These are phyloP conservation scores for Felis catus DNA, from an alignment of 2,113 vertebrate species.

Conservation along the genomic window DNA sequence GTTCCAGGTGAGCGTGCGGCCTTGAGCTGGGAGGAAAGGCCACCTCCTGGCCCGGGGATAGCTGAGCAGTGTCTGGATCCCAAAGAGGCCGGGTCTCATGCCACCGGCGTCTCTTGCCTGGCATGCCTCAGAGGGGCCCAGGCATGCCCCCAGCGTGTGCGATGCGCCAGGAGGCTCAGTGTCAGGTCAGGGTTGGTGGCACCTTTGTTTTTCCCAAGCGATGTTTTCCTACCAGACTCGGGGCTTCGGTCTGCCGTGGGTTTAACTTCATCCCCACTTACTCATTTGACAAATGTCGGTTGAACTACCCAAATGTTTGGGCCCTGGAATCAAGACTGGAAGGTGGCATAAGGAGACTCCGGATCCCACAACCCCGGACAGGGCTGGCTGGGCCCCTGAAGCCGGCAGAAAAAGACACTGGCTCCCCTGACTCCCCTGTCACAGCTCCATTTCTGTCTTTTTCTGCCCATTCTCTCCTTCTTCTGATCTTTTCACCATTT, in stretches of 20 bases:
- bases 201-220: not conserved
- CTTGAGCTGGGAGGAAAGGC: not conserved
- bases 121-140: not conserved
- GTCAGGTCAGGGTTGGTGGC: not conserved
- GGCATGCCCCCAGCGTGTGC: not conserved
- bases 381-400: not conserved
- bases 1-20: conserved; percentile 91
- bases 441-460: not conserved
- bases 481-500: not conserved
- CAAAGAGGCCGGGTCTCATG: not conserved
- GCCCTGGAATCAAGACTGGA: not conserved
- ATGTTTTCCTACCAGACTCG: not conserved
- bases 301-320: not conserved
- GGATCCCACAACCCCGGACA: not conserved
- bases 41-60: fast-evolving
- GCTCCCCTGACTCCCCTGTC: not conserved
- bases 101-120: not conserved
- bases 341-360: not conserved
- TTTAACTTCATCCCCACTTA: conserved; percentile 11
- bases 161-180: not conserved
- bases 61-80: not conserved
- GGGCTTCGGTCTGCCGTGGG: not conserved
- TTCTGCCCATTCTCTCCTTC: not conserved
- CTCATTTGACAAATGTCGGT: not conserved
- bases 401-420: not conserved